These are phyloP conservation scores for Villa cingulata DNA, from an alignment of 2,888 invertebrate genomes.

Conservation along the genomic window DNA sequence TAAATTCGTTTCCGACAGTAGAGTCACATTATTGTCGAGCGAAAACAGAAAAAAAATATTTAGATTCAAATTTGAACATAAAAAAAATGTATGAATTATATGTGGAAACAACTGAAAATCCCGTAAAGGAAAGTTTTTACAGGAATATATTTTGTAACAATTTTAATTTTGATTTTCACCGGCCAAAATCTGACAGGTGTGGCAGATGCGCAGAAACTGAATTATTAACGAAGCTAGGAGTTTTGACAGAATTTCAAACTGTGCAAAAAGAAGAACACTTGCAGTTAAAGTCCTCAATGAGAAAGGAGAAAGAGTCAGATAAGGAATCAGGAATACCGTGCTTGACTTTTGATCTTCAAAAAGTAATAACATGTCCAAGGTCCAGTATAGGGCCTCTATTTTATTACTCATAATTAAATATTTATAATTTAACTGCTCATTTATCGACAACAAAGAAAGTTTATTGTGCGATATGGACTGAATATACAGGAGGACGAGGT, in stretches of 20 bases:
- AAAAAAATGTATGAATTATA: neutral
- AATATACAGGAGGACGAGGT: conserved; percentile 4
- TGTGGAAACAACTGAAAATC: neutral
- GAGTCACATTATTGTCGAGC: too few species aligned
- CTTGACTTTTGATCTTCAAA: conserved; percentile 5
- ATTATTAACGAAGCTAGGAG: conserved; percentile 1
- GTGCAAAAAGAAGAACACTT: neutral
- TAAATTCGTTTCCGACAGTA: too few species aligned
- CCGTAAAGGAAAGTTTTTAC: neutral
- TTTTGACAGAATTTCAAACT: conserved; percentile 1
- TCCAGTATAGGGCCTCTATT: neutral
- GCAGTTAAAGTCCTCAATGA: neutral
- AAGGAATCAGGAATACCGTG: conserved; percentile 1
- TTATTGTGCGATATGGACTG: conserved; percentile 1
- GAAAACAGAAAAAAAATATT: neutral
- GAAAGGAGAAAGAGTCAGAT: conserved; percentile 3
- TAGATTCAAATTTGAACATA: neutral
- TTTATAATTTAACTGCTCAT: neutral
- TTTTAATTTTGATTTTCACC: conserved; percentile 7
- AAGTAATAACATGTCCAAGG: conserved; percentile 1
- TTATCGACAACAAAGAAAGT: too few species aligned
- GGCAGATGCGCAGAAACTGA: conserved; percentile 5
- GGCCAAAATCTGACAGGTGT: conserved; percentile 8
- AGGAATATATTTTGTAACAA: conserved; percentile 2
- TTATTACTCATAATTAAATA: neutral